phyloP scores from a whole-genome alignment of 2,797 vertebrate genomes.

The Anniella stebbinsi region DNA sequence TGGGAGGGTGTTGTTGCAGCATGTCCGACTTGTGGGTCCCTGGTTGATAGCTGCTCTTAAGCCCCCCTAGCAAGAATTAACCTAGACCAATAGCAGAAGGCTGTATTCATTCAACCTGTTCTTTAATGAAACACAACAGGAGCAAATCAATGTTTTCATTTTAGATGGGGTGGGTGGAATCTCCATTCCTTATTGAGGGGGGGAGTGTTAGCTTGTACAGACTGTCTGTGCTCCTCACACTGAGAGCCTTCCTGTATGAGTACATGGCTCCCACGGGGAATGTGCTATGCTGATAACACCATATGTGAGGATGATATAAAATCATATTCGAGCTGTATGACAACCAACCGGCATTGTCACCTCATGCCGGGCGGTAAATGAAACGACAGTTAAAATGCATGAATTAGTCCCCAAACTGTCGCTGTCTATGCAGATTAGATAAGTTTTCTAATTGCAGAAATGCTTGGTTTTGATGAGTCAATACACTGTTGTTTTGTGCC shows the following conservation, averaged over 20 bases:
- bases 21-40: no score
- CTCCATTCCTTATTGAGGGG: conserved; percentile 31
- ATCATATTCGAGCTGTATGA: conserved; percentile 67
- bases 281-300: conserved; percentile 55
- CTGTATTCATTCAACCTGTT: background rate
- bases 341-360: conserved; percentile 62
- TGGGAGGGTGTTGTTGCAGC: no score
- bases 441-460: conserved; percentile 53
- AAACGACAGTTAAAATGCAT: conserved; percentile 64
- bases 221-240: conserved; percentile 30
- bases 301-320: conserved; percentile 69
- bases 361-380: conserved; percentile 64
- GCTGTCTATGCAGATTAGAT: conserved; percentile 52
- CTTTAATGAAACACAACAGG: conserved; percentile 21
- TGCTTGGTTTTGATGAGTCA: conserved; percentile 42
- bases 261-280: conserved; percentile 53
- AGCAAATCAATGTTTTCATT: conserved; percentile 41
- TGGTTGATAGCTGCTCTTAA: no score
- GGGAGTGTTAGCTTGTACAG: conserved; percentile 34
- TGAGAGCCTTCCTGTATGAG: conserved; percentile 49
- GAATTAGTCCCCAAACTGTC: conserved; percentile 63
- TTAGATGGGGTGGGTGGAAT: background rate
- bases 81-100: background rate
- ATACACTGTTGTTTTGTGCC: conserved; percentile 36
- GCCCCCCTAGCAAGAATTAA: background rate